Percentiles rank a stretch among this genome's conserved stretches.
Conservation (phyloP, 2,888 invertebrate genomes). For the Gymnosoma rotundatum region DNA sequence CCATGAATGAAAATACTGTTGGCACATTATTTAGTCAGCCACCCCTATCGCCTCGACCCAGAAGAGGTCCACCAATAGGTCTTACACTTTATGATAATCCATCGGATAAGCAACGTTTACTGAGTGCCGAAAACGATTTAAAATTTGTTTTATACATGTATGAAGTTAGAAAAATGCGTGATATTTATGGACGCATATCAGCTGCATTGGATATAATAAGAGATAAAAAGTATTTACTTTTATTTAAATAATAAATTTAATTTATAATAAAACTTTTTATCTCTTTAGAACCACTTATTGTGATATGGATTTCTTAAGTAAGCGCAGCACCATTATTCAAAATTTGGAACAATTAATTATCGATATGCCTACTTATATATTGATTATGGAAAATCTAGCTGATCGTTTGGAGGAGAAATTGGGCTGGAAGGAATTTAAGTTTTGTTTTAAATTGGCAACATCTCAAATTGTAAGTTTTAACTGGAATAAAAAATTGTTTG, state of each 20-base stretch:
- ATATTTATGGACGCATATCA: constrained; percentile 80
- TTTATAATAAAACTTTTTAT: background rate
- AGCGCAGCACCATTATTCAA: constrained; percentile 85
- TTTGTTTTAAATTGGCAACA: constrained; percentile 85
- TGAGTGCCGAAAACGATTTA: constrained; percentile 78
- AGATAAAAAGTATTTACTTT: constrained; percentile 78
- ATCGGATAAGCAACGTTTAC: constrained; percentile 75
- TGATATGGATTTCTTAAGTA: constrained; percentile 85
- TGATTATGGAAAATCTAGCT: constrained; percentile 85
- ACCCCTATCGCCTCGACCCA: constrained; percentile 74
- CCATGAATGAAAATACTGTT: constrained; percentile 66
- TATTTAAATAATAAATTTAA: background rate
- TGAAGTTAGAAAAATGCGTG: constrained; percentile 80
- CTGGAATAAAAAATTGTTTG: too few relatives aligned
- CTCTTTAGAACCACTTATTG: constrained; percentile 84
- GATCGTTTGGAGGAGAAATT: constrained; percentile 85
- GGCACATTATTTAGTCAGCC: constrained; percentile 71
- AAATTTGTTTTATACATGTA: constrained; percentile 81
- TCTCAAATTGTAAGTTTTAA: constrained; percentile 87
- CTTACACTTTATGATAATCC: constrained; percentile 75
- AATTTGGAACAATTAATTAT: constrained; percentile 86
- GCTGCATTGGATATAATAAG: constrained; percentile 78
- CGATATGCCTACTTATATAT: constrained; percentile 85
- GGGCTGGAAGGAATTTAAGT: constrained; percentile 85
- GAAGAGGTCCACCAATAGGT: constrained; percentile 75